Conservation (phyloP, 2,797 vertebrate genomes). For the Sorex maritimensis region DNA sequence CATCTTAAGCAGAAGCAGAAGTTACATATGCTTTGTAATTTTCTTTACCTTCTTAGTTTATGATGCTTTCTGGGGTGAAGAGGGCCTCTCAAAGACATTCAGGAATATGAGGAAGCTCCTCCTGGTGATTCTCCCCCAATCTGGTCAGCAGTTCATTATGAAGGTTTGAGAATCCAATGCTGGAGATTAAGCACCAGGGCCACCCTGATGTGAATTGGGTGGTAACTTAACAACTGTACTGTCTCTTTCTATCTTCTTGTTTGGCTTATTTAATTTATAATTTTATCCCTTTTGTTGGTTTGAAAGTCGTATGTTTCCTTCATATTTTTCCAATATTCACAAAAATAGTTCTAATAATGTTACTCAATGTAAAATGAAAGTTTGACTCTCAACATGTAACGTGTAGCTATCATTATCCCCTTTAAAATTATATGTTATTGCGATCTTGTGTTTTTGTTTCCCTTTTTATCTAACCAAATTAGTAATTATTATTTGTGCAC, state of each 20-base stretch:
- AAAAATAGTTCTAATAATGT: background rate
- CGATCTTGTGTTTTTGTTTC: constrained; percentile 43
- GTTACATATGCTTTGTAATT: background rate
- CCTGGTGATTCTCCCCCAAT: too few relatives aligned
- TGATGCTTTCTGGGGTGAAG: too few relatives aligned
- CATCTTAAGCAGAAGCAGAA: constrained; percentile 14
- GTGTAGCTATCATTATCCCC: background rate
- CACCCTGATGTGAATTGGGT: too few relatives aligned
- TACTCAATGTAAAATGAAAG: constrained; percentile 50
- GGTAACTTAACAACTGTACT: background rate
- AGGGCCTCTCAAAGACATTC: too few relatives aligned
- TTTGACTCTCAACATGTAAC: background rate
- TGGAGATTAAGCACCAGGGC: too few relatives aligned
- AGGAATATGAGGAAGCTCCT: too few relatives aligned
- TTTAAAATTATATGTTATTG: constrained; percentile 50
- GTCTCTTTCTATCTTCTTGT: background rate
- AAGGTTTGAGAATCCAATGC: too few relatives aligned
- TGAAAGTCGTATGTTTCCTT: background rate
- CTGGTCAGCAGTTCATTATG: too few relatives aligned
- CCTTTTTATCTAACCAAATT: constrained; percentile 42
- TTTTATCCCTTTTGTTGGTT: background rate
- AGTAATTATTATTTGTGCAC: constrained; percentile 1
- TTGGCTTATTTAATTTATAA: constrained; percentile 40
- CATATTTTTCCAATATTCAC: constrained; percentile 22
- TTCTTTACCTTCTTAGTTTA: background rate